Percentiles rank a stretch among this genome's conserved stretches.
phyloP scores from a whole-genome alignment of 2,113 vertebrate species.

The Triplophysa tibetana region DNA sequence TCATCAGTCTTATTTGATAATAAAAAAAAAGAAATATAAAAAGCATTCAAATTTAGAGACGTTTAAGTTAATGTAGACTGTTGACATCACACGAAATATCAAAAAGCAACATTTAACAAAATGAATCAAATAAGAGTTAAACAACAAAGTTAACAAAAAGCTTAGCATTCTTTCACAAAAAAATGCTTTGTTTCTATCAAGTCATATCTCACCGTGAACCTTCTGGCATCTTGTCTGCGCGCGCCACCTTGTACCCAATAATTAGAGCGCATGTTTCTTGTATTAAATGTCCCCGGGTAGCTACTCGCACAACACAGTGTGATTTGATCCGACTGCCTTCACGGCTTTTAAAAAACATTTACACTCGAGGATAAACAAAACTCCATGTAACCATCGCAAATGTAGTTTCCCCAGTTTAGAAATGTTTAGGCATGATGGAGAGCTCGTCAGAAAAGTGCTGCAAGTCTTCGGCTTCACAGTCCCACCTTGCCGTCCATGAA shows the following conservation, averaged over 20 bases:
- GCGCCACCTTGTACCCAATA: conserved; percentile 54
- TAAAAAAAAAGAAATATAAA: background rate
- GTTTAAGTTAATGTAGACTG: background rate
- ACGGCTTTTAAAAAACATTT: background rate
- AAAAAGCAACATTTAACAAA: background rate
- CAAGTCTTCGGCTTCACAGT: background rate
- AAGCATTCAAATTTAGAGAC: background rate
- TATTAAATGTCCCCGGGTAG: conserved; percentile 1
- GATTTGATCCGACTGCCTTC: background rate
- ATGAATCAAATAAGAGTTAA: no score
- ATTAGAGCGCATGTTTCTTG: conserved; percentile 58
- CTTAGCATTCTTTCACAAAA: background rate
- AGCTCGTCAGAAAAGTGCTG: background rate
- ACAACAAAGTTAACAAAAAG: background rate
- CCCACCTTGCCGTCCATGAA: background rate
- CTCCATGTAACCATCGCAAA: background rate
- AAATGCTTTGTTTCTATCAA: background rate
- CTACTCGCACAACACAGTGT: background rate
- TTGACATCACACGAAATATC: no score
- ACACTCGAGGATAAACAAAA: background rate
- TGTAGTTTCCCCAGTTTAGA: background rate
- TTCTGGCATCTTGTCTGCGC: conserved; percentile 59
- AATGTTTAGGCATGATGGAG: background rate
- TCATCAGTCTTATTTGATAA: conserved; percentile 68
- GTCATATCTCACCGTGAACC: conserved; percentile 65